phyloP scores from a whole-genome alignment of 1,140 invertebrate species.

The Metaphire vulgaris region DNA sequence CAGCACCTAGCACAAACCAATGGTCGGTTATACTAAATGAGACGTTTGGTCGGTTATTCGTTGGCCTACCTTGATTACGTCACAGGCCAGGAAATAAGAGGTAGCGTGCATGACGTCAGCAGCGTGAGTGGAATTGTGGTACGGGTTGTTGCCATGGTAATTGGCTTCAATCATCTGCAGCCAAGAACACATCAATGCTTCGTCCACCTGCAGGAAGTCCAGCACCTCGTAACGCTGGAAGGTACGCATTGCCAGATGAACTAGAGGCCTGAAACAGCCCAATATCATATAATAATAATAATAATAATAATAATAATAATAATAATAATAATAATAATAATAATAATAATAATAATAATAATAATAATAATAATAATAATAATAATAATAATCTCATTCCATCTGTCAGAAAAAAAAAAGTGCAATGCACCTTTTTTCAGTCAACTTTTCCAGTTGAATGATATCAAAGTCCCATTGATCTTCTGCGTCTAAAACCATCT shows the following conservation, averaged over 20 bases:
- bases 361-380: too few relatives aligned
- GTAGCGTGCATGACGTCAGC: slow-evolving; percentile 51
- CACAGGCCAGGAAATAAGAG: slow-evolving; percentile 68
- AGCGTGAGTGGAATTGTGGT: slow-evolving; percentile 54
- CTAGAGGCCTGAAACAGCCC: slow-evolving; percentile 43
- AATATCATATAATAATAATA: too few relatives aligned
- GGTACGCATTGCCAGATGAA: slow-evolving; percentile 29
- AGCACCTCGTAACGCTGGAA: slow-evolving; percentile 19
- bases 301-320: too few relatives aligned
- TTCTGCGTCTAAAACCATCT: slow-evolving; percentile 5
- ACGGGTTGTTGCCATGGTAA: slow-evolving; percentile 29
- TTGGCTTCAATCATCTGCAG: slow-evolving; percentile 24
- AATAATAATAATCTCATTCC: too few relatives aligned
- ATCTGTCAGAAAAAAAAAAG: background rate
- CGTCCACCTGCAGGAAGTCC: slow-evolving; percentile 20
- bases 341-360: too few relatives aligned
- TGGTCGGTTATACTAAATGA: too few relatives aligned
- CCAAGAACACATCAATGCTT: slow-evolving; percentile 16
- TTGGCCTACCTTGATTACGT: slow-evolving; percentile 60
- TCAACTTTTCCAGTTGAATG: slow-evolving; percentile 23
- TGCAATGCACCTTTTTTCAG: slow-evolving; percentile 26
- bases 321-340: too few relatives aligned
- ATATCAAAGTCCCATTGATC: slow-evolving; percentile 26
- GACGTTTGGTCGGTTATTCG: too few relatives aligned
- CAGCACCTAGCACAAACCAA: too few relatives aligned